Evolutionary conservation across 2,797 vertebrate species (phyloP), one percentile per base, ranked within the genome.

Genomic region (Synanceia verrucosa): DNA sequence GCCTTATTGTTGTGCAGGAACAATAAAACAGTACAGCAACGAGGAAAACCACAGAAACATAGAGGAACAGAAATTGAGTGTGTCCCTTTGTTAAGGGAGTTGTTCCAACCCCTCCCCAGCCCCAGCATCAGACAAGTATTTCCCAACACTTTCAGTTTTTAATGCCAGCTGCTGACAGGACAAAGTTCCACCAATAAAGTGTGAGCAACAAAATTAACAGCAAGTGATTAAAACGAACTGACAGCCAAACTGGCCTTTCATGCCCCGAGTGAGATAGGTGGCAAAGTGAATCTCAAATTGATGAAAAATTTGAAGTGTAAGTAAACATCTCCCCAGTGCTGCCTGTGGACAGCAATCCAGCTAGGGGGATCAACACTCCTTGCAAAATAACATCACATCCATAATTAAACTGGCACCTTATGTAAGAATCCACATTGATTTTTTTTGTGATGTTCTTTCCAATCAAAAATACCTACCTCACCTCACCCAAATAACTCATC

Each of bases 331-430:
- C 56, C 18, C 57, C 7, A 60, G 47, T 5, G 7, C 37, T 63
- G 59, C 82, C 61, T 67, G 53, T 81, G 58, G 70, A 76, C 59
- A 79, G 56, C 19, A 33, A 63, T 57, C 55, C 57, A 65, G 64
- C 65, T 62, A 65, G 12, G 2, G 57, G 65, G 65, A 81, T 81
- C 78, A 86, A 81, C 74, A 86, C 26, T 63, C 5, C 1, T 70
- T 76, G 29, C 23, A 55, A 66, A 67, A 81, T 36, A 65, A 61
- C 44, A 74, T 56, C 3, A 65, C 70, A 78, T 86, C 52, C 31
- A 74, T 90, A 82, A 80, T 83, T 79, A 77, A 86, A 79, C n/a
- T n/a, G 10, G 24, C 21, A 62, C 12, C 53, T 75, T 69, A 46
- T 66, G 28, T 77, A 59, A 63, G 62, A 70, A 72, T 71, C 66